Percentiles rank a stretch among this genome's conserved stretches.
Conservation (phyloP, 2,888 invertebrate genomes). For the Timandra comae region DNA sequence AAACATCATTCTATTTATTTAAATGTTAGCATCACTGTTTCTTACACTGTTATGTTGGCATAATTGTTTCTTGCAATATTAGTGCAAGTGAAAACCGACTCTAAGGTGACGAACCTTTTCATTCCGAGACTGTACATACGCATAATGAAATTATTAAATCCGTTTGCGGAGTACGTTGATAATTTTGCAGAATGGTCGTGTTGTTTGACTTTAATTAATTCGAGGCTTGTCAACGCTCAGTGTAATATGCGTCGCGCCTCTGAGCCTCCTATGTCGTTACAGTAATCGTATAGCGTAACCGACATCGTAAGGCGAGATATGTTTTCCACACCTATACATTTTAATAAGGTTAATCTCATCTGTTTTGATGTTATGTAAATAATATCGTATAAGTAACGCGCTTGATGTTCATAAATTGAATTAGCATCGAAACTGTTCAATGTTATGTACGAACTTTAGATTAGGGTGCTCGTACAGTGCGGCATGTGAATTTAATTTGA, state of each 20-base stretch:
- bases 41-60: too few relatives aligned
- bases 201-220: slow-evolving; percentile 75
- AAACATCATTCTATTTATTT: too few relatives aligned
- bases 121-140: too few relatives aligned
- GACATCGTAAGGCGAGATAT: slow-evolving; percentile 24
- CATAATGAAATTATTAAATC: slow-evolving; percentile 64
- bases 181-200: slow-evolving; percentile 63
- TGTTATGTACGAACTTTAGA: too few relatives aligned
- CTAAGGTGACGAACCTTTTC: too few relatives aligned
- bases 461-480: too few relatives aligned
- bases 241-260: slow-evolving; percentile 60
- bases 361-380: not conserved
- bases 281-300: slow-evolving; percentile 54
- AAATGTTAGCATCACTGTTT: too few relatives aligned
- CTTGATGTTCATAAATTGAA: too few relatives aligned
- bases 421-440: too few relatives aligned
- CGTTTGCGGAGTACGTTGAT: slow-evolving; percentile 55
- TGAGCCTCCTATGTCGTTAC: slow-evolving; percentile 60
- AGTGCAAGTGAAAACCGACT: too few relatives aligned
- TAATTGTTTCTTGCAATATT: too few relatives aligned
- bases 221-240: slow-evolving; percentile 67
- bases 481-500: too few relatives aligned
- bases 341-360: slow-evolving; percentile 9
- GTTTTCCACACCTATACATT: slow-evolving; percentile 11
- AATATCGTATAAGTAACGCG: not conserved